Conservation (phyloP, 2,113 vertebrate genomes). For the Petaurus breviceps region DNA sequence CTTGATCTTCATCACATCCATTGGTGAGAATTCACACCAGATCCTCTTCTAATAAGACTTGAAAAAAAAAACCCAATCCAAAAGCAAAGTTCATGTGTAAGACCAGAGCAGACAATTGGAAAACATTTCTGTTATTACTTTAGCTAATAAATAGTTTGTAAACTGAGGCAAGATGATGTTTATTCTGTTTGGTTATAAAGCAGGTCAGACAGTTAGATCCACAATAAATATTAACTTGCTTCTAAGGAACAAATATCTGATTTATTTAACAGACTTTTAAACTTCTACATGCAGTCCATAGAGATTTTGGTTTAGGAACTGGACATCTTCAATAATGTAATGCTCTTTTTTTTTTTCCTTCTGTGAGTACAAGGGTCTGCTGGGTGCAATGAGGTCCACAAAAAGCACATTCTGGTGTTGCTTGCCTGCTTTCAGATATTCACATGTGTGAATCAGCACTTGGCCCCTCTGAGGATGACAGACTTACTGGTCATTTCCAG, state of each 20-base stretch:
- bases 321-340: constrained; percentile 24
- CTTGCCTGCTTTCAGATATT: background rate
- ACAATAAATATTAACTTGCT: constrained; percentile 70
- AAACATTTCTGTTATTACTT: constrained; percentile 32
- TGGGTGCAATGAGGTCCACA: background rate
- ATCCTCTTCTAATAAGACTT: constrained; percentile 45
- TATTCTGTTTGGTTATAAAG: constrained; percentile 47
- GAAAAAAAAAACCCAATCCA: background rate
- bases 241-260: constrained; percentile 62
- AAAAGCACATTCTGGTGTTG: background rate
- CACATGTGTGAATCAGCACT: background rate
- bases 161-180: constrained; percentile 46
- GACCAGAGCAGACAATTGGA: background rate
- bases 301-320: constrained; percentile 68
- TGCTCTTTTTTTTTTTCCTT: constrained; percentile 57
- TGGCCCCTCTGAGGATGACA: background rate
- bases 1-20: constrained; percentile 66
- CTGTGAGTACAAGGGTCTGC: constrained; percentile 7
- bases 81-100: background rate
- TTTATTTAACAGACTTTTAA: constrained; percentile 67
- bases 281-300: constrained; percentile 52
- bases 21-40: constrained; percentile 46
- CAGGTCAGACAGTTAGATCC: constrained; percentile 70
- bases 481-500: background rate
- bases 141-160: constrained; percentile 53